These are phyloP conservation scores for Agonopterix arenella DNA, from an alignment of 2,888 invertebrate genomes.

Conservation along the genomic window DNA sequence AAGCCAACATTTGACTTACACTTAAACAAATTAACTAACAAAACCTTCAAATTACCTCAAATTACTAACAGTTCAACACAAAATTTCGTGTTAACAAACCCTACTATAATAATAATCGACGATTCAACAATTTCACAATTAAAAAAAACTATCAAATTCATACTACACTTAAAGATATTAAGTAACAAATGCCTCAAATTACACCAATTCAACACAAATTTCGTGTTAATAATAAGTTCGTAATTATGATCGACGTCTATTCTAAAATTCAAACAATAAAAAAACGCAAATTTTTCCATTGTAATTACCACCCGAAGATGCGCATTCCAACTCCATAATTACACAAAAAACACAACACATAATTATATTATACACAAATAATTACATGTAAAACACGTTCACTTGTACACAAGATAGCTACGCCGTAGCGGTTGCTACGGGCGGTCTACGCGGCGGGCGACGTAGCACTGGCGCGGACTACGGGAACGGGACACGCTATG, in stretches of 20 bases:
- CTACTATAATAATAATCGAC: neutral
- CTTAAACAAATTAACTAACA: no score
- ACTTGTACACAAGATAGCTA: constrained; percentile 30
- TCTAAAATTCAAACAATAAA: constrained; percentile 3
- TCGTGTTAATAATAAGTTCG: neutral
- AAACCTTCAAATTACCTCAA: neutral
- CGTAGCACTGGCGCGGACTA: constrained; percentile 65
- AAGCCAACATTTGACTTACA: neutral
- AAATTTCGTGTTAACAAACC: neutral
- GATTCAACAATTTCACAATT: neutral
- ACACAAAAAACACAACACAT: constrained; percentile 19
- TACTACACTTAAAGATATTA: neutral
- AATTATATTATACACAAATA: constrained; percentile 30
- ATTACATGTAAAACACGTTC: constrained; percentile 47
- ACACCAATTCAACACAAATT: neutral
- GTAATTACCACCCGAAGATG: constrained; percentile 17
- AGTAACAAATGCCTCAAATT: neutral
- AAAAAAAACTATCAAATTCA: constrained; percentile 5
- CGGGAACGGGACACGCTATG: constrained; percentile 4
- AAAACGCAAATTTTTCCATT: neutral
- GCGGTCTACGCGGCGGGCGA: constrained; percentile 61
- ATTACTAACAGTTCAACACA: no score
- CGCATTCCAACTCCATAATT: constrained; percentile 34
- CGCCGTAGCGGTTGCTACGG: constrained; percentile 45
- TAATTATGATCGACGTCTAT: neutral